A percentile compares a stretch with the other conserved stretches of the same genome.
These are phyloP conservation scores for mouse (Mus musculus) DNA, from an alignment of 2,113 vertebrate genomes.

Conservation along the genomic window GRCm39 chr17:37320001-37320500, in stretches of 20 bases:
- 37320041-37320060: not conserved
- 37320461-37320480: slow-evolving; percentile 37
- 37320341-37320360: not conserved
- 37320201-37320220: not conserved
- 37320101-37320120: slow-evolving; percentile 45
- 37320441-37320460: slow-evolving; percentile 54
- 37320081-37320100: slow-evolving; percentile 14
- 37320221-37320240: not conserved
- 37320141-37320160: not conserved
- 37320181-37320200: not conserved
- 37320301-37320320: not conserved
- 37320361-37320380: not conserved
- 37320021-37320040: not conserved
- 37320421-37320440: slow-evolving; percentile 60
- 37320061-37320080: not conserved
- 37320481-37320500: not conserved
- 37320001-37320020: not conserved
- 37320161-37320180: not conserved
- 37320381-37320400: not conserved
- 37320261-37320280: not conserved
- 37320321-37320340: not conserved
- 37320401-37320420: not conserved
- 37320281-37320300: not conserved
- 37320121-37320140: not conserved
- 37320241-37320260: not conserved